A percentile compares a stretch with the other conserved stretches of the same genome.
Conservation (phyloP, 2,888 invertebrate species). For the Xestobium rufovillosum region DNA sequence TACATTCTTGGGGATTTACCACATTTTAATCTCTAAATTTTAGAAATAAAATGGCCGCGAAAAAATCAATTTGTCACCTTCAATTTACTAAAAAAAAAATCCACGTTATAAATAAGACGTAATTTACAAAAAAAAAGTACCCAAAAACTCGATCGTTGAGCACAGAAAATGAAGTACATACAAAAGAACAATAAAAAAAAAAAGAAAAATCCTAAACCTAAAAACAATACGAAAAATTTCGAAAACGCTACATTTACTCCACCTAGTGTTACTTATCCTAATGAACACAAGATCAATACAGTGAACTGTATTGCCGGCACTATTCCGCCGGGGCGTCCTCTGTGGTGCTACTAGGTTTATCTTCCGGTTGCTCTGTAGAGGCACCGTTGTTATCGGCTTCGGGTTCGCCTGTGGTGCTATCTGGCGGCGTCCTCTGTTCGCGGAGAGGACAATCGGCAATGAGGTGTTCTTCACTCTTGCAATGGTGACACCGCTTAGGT, state of each 20-base stretch:
- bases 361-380: constrained; percentile 14
- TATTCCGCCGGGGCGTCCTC: constrained; percentile 15
- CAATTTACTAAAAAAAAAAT: too few species aligned
- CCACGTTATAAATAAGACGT: too few species aligned
- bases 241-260: too few species aligned
- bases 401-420: constrained; percentile 15
- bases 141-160: too few species aligned
- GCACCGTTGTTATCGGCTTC: constrained; percentile 23
- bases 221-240: too few species aligned
- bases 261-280: background rate
- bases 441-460: constrained; percentile 86
- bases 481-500: constrained; percentile 86
- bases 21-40: constrained; percentile 7
- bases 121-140: background rate
- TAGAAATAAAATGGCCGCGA: background rate
- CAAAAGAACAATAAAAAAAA: too few species aligned
- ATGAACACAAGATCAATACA: constrained; percentile 1
- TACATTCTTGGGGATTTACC: background rate
- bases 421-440: constrained; percentile 14
- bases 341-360: constrained; percentile 20
- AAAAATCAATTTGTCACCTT: too few species aligned
- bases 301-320: background rate
- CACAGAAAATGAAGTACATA: too few species aligned
- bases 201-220: too few species aligned
- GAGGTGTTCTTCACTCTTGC: constrained; percentile 81